These are phyloP conservation scores for Coreius guichenoti DNA, from an alignment of 2,797 vertebrate genomes.

Conservation along the genomic window DNA sequence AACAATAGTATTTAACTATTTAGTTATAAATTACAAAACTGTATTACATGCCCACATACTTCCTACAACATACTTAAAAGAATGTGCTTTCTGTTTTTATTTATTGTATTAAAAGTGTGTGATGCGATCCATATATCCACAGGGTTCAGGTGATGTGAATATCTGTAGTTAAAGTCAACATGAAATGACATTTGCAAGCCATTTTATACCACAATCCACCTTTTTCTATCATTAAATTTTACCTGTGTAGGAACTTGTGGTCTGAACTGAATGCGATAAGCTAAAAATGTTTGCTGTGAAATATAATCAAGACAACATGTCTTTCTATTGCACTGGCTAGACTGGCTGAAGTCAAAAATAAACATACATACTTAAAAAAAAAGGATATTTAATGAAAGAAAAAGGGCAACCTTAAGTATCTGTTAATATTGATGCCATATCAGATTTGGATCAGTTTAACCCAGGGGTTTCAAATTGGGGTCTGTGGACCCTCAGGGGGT, in stretches of 20 bases:
- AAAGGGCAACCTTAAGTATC: too few relatives aligned
- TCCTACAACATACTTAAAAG: not conserved
- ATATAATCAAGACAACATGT: not conserved
- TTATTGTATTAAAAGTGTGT: not conserved
- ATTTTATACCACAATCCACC: not conserved
- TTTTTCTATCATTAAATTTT: not conserved
- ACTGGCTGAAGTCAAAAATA: not conserved
- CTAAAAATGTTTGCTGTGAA: not conserved
- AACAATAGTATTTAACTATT: not conserved
- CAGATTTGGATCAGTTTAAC: too few relatives aligned
- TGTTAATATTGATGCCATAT: too few relatives aligned
- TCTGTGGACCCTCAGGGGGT: too few relatives aligned
- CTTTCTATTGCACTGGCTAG: not conserved
- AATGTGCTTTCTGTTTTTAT: not conserved
- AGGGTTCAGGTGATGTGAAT: not conserved
- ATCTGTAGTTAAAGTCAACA: constrained; percentile 2
- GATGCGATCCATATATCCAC: not conserved
- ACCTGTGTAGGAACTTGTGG: not conserved
- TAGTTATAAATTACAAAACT: not conserved
- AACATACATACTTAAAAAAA: too few relatives aligned
- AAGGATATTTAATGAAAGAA: too few relatives aligned
- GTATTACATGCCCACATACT: not conserved
- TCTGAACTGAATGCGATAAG: not conserved
- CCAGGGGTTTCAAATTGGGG: too few relatives aligned
- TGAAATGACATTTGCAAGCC: not conserved